A percentile compares a stretch with the other conserved stretches of the same genome.
phyloP scores from a whole-genome alignment of 2,113 vertebrate species.

The Gopherus flavomarginatus region DNA sequence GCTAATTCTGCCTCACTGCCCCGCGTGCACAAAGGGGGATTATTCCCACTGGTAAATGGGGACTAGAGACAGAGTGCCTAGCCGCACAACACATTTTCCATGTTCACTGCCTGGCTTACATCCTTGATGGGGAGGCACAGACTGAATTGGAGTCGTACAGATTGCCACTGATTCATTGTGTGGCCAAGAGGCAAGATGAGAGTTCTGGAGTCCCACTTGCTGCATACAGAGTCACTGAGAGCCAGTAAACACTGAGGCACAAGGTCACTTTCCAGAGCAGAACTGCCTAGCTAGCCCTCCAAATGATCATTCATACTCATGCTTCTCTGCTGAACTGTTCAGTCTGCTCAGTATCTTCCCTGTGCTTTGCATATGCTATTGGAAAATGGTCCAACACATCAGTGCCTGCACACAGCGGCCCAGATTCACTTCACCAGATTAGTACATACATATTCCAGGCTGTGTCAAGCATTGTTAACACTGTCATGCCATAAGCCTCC shows the following conservation, averaged over 20 bases:
- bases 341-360: neutral
- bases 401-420: fast-evolving
- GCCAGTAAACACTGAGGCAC: neutral
- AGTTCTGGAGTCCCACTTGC: neutral
- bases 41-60: neutral
- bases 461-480: neutral
- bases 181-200: fast-evolving
- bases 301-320: fast-evolving
- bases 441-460: neutral
- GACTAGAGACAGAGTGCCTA: too few species aligned
- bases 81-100: neutral
- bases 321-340: neutral
- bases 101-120: too few species aligned
- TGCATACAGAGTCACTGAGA: neutral
- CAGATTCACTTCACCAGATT: neutral
- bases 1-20: neutral
- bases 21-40: neutral
- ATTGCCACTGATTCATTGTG: too few species aligned
- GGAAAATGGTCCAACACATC: fast-evolving
- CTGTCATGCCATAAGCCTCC: neutral
- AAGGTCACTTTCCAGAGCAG: neutral
- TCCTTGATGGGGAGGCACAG: neutral
- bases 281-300: neutral
- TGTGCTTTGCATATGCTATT: neutral
- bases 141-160: neutral